phyloP scores from a whole-genome alignment of 2,113 vertebrate genomes.

The Collichthys lucidus region DNA sequence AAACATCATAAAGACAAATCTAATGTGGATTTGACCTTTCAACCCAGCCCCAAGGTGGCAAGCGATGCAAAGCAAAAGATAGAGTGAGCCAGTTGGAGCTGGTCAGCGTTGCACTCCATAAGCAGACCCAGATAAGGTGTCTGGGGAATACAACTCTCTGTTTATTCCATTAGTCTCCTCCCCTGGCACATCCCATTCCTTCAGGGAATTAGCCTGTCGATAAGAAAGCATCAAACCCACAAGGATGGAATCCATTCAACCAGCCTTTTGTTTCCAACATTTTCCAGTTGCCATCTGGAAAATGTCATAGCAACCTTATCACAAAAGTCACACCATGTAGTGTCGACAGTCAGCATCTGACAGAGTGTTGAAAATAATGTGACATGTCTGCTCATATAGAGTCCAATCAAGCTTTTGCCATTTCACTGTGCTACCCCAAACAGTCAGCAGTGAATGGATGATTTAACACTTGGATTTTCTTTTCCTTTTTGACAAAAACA shows the following conservation, averaged over 20 bases:
- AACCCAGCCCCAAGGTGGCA: constrained; percentile 33
- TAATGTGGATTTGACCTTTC: constrained; percentile 66
- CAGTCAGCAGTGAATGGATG: constrained; percentile 13
- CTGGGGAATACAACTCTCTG: constrained; percentile 47
- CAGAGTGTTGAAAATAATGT: constrained; percentile 58
- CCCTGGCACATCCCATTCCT: constrained; percentile 72
- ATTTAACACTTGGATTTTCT: neutral
- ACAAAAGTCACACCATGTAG: constrained; percentile 50
- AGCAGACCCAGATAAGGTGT: constrained; percentile 27
- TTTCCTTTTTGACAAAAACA: too few species aligned
- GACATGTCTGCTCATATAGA: constrained; percentile 57
- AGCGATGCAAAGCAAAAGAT: constrained; percentile 30
- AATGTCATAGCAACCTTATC: constrained; percentile 81
- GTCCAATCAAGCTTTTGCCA: constrained; percentile 58
- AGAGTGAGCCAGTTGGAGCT: constrained; percentile 22
- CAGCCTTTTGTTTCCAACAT: constrained; percentile 72
- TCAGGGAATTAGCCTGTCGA: constrained; percentile 71
- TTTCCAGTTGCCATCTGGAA: constrained; percentile 70
- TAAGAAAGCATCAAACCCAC: constrained; percentile 61
- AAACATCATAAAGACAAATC: constrained; percentile 44
- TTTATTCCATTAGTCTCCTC: constrained; percentile 72
- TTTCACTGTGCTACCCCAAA: constrained; percentile 42
- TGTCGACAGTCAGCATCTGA: constrained; percentile 54
- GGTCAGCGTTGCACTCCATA: constrained; percentile 4
- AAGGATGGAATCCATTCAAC: constrained; percentile 72